Conservation (phyloP, 2,113 vertebrate species). For the Gobio gobio region DNA sequence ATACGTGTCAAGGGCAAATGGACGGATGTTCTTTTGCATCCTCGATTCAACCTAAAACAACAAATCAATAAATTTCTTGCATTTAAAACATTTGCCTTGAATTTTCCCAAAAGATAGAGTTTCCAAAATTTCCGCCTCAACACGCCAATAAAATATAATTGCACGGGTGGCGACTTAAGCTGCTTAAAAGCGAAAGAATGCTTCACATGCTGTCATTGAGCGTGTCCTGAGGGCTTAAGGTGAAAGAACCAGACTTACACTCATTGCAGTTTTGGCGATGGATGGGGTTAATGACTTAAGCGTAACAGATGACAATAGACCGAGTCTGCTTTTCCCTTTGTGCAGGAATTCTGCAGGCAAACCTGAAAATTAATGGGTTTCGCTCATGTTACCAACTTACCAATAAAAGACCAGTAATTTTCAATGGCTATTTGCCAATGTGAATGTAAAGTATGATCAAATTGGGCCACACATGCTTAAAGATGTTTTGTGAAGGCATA, state of each 20-base stretch:
- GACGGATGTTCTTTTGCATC: background rate
- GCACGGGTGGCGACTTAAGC: slow-evolving; percentile 22
- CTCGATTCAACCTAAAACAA: slow-evolving; percentile 25
- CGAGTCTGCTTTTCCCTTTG: background rate
- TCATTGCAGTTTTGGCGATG: background rate
- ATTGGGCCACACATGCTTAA: background rate
- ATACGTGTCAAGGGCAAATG: slow-evolving; percentile 9
- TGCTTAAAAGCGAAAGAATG: slow-evolving; percentile 33
- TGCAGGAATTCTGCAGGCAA: background rate
- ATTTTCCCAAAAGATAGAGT: background rate
- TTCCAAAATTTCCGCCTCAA: background rate
- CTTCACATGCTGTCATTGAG: background rate
- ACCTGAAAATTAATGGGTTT: background rate
- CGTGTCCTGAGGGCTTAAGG: slow-evolving; percentile 18
- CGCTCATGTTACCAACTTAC: background rate
- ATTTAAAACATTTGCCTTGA: background rate
- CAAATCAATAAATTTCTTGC: background rate
- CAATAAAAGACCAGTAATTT: background rate
- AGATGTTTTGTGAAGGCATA: background rate
- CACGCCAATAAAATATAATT: slow-evolving; percentile 17
- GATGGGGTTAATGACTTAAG: background rate
- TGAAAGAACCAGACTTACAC: background rate
- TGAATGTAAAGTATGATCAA: background rate
- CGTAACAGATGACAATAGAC: slow-evolving; percentile 11
- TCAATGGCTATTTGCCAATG: background rate